Evolutionary conservation across 2,113 vertebrate genomes (phyloP), one percentile per base, ranked within the genome.

Genomic region (Vulpes vulpes): DNA sequence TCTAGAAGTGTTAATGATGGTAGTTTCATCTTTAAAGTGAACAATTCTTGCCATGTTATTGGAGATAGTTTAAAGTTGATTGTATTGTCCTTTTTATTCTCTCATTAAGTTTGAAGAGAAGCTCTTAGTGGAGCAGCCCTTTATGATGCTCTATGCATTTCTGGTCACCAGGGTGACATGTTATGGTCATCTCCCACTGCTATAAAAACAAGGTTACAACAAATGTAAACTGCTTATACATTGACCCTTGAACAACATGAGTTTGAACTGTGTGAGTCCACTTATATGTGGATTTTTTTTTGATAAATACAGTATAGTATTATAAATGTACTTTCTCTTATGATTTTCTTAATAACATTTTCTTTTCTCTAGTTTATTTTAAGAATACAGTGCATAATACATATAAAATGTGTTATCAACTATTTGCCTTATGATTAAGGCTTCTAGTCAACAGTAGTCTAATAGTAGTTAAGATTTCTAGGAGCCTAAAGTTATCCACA

Each of bases 141-240:
- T 98, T 91, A 96, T 57, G 89, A 97, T 97, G 90, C 38, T 92
- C 83, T 95, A 19, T 95, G 80, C 53, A 93, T 89, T 95, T 62
- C 57, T 83, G 78, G 98, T 98, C 98, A 98, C 97, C 96, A 98
- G 67, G 94, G 96, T 65, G 96, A 98, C 97, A 98, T 96, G 98
- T 98, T 97, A 97, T 86, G 97, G 85, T 71, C 97, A 98, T 98
- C 83, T 98, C 49, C 96, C 57, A 98, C 94, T 98, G 95, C 97
- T 86, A 94, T 93, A 96, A 96, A 98, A 98, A 98, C 55, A 97
- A 96, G 96, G 91, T 88, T 97, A 97, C 93, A 98, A 97, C 96
- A 98, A 98, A 98, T 95, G 96, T 91, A 98, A 98, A 98, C 98
- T 98, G 89, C 91, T 98, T 98, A 76, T 8, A 49, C 73, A 76